These are phyloP conservation scores for Noctuana brunneofusca DNA, from an alignment of 2,888 invertebrate genomes.

Conservation along the genomic window DNA sequence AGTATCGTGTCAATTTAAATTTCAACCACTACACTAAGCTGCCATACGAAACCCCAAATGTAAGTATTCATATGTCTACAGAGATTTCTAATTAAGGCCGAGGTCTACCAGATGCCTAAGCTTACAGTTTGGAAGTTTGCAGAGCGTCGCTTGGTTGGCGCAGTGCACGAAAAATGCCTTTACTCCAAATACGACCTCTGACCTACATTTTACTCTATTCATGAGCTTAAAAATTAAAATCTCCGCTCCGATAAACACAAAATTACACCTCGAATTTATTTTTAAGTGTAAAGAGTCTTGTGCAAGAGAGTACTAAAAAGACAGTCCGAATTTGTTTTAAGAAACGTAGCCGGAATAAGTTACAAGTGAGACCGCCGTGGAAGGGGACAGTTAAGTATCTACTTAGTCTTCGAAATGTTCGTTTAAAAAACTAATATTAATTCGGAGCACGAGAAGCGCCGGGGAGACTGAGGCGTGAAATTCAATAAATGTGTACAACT, in stretches of 20 bases:
- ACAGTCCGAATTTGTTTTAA: constrained; percentile 28
- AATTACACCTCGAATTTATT: constrained; percentile 34
- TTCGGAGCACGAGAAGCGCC: constrained; percentile 53
- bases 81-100: constrained; percentile 17
- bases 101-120: constrained; percentile 9
- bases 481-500: constrained; percentile 62
- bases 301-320: constrained; percentile 15
- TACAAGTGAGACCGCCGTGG: constrained; percentile 12
- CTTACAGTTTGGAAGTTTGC: constrained; percentile 20
- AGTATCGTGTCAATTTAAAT: no score
- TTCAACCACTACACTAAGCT: neutral
- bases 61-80: neutral
- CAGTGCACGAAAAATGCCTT: constrained; percentile 33
- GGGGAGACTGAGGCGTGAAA: constrained; percentile 57
- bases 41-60: neutral
- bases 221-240: constrained; percentile 36
- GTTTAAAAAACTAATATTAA: constrained; percentile 49
- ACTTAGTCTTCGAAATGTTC: constrained; percentile 36
- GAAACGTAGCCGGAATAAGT: constrained; percentile 25
- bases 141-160: constrained; percentile 15
- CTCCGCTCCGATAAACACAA: constrained; percentile 30
- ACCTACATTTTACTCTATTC: constrained; percentile 34
- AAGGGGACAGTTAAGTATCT: constrained; percentile 38
- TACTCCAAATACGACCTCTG: constrained; percentile 31
- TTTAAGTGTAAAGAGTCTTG: constrained; percentile 32